Conservation (phyloP, 2,797 vertebrate species). For the Sebastolobus altivelis region DNA sequence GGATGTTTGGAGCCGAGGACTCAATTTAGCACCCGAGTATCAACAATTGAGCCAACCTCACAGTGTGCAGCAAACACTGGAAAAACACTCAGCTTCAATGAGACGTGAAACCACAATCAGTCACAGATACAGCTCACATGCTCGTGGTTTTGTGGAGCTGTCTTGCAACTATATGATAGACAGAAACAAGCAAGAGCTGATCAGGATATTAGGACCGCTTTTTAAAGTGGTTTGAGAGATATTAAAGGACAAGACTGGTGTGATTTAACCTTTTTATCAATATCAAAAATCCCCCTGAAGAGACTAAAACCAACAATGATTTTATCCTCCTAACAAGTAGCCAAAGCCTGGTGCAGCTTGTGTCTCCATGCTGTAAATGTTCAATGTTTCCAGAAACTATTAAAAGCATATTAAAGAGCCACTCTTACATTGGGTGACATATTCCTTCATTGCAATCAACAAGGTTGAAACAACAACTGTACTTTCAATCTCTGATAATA, state of each 20-base stretch:
- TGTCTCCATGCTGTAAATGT: background rate
- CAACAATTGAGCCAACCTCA: slow-evolving; percentile 2
- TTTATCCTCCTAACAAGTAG: background rate
- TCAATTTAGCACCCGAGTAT: background rate
- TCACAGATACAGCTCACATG: slow-evolving; percentile 13
- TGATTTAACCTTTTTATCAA: background rate
- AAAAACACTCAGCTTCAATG: slow-evolving; percentile 10
- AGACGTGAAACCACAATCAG: slow-evolving; percentile 35
- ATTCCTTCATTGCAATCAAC: background rate
- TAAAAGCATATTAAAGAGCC: background rate
- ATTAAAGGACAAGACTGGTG: background rate
- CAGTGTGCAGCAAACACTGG: background rate
- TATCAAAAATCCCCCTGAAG: background rate
- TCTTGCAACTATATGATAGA: background rate
- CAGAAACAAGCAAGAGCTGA: background rate
- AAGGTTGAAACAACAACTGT: background rate
- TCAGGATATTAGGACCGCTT: background rate
- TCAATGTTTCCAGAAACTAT: background rate
- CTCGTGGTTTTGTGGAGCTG: background rate
- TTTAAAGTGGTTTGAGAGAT: background rate
- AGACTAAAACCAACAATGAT: background rate
- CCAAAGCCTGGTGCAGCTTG: background rate
- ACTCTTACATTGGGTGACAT: background rate
- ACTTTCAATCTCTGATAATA: background rate
- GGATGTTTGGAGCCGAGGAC: background rate